A percentile compares a stretch with the other conserved stretches of the same genome.
Conservation (phyloP, 2,797 vertebrate species). For the Heliangelus exortis region DNA sequence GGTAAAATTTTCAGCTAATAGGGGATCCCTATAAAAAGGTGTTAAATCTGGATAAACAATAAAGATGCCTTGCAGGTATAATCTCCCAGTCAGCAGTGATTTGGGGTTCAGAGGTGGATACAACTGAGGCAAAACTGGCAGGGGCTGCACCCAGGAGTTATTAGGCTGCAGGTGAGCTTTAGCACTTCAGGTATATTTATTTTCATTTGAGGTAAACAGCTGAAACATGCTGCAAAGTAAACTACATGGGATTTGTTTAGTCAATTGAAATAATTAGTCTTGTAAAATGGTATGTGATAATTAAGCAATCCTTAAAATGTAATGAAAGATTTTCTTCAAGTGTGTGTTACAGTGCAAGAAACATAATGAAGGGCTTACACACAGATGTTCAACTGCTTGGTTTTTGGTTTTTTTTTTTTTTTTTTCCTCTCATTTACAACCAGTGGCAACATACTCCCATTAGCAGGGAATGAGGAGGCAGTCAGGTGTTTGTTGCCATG, state of each 20-base stretch:
- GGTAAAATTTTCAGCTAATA: neutral
- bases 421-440: neutral
- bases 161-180: neutral
- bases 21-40: neutral
- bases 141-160: neutral
- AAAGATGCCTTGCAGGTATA: neutral
- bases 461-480: neutral
- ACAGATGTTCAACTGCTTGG: neutral
- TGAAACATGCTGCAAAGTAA: neutral
- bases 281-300: neutral
- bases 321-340: neutral
- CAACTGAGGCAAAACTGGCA: neutral
- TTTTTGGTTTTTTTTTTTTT: neutral
- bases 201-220: neutral
- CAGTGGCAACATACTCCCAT: neutral
- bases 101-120: neutral
- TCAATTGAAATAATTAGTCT: neutral
- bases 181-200: rapidly evolving
- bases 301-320: neutral
- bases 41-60: neutral
- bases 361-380: neutral
- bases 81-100: rapidly evolving
- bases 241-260: neutral
- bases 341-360: neutral
- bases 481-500: neutral